Conservation (phyloP, 2,797 vertebrate species). For the Eupleurogrammus muticus region DNA sequence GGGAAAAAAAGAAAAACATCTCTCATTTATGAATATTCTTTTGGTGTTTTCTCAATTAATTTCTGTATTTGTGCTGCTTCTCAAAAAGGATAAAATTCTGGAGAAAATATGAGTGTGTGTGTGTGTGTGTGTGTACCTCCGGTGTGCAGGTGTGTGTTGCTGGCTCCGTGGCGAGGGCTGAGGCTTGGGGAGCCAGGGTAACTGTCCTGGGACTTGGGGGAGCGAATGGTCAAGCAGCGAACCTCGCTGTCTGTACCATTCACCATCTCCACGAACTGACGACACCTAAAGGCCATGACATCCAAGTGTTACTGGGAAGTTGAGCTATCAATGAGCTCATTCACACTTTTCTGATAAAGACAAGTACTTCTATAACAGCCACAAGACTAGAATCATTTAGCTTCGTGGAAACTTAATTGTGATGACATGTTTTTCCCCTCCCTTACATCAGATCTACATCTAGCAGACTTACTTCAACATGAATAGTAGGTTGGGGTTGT, state of each 20-base stretch:
- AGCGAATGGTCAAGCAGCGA: slow-evolving; percentile 91
- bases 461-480: slow-evolving; percentile 94
- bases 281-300: slow-evolving; percentile 85
- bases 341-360: background rate
- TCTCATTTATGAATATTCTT: background rate
- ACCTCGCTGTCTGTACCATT: slow-evolving; percentile 98
- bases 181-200: slow-evolving; percentile 93
- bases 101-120: background rate
- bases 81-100: background rate
- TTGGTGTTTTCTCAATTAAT: background rate
- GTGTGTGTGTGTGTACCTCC: slow-evolving; percentile 81
- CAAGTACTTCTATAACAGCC: no score
- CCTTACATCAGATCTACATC: background rate
- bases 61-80: background rate
- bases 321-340: background rate
- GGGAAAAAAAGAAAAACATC: background rate
- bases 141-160: slow-evolving; percentile 90
- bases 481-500: slow-evolving; percentile 97
- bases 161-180: slow-evolving; percentile 91
- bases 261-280: slow-evolving; percentile 99
- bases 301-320: slow-evolving; percentile 3
- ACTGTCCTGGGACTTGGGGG: slow-evolving; percentile 96
- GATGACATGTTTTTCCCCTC: background rate
- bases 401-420: background rate
- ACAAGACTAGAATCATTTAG: background rate